Evolutionary conservation across 2,797 vertebrate species (phyloP).

Genomic region (Austrolebias charrua): DNA sequence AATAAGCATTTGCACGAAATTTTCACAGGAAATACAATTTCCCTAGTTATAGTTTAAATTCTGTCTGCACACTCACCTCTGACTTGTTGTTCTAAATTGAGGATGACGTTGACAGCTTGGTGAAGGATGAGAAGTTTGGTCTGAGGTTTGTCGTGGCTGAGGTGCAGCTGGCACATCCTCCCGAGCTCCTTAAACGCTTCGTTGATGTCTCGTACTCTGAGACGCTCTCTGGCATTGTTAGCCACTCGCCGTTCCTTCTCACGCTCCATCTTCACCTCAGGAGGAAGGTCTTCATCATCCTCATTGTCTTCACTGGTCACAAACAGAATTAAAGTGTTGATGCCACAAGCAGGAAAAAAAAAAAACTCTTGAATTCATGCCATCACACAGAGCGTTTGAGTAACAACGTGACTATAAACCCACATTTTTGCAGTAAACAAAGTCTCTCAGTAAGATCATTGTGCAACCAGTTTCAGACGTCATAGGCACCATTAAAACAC

Average conservation of each 20-base stretch:
- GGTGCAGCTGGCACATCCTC: slow-evolving; percentile 98
- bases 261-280: slow-evolving; percentile 96
- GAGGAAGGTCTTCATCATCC: slow-evolving; percentile 94
- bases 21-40: too few relatives aligned
- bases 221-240: slow-evolving; percentile 96
- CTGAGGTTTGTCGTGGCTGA: slow-evolving; percentile 99
- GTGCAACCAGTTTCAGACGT: too few relatives aligned
- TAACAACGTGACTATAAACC: not conserved
- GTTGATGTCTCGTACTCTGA: slow-evolving; percentile 98
- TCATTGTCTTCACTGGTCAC: slow-evolving; percentile 76
- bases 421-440: not conserved
- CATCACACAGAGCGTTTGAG: not conserved
- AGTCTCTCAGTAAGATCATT: too few relatives aligned
- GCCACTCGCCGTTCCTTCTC: slow-evolving; percentile 97
- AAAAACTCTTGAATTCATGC: too few relatives aligned
- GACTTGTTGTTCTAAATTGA: slow-evolving; percentile 99
- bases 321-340: slow-evolving; percentile 41
- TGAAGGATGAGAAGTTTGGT: slow-evolving; percentile 99
- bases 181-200: slow-evolving; percentile 99
- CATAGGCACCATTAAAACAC: too few relatives aligned
- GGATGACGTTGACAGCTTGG: slow-evolving; percentile 99
- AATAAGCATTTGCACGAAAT: too few relatives aligned
- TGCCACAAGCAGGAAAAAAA: not conserved
- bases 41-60: too few relatives aligned
- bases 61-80: slow-evolving; percentile 85